Conservation (phyloP, 2,113 vertebrate genomes). For the Sylvietta virens region DNA sequence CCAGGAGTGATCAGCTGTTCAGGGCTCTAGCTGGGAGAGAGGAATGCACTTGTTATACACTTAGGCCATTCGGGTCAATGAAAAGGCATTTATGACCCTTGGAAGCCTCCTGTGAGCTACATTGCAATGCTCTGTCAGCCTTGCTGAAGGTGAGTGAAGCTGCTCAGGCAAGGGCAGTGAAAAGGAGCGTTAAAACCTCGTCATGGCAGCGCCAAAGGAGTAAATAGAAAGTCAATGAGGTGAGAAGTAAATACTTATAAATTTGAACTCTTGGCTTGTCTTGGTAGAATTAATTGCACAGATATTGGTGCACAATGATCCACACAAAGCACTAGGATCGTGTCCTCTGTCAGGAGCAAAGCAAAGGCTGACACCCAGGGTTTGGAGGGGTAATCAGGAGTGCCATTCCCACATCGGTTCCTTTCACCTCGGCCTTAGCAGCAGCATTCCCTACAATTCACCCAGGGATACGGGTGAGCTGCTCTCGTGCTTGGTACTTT, state of each 20-base stretch:
- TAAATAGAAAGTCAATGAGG: constrained; percentile 6
- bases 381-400: neutral
- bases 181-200: neutral
- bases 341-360: neutral
- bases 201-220: neutral
- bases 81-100: constrained; percentile 12
- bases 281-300: constrained; percentile 52
- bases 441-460: neutral
- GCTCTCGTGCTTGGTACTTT: neutral
- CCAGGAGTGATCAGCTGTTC: neutral
- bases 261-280: constrained; percentile 11
- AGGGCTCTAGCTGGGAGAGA: neutral
- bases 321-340: neutral
- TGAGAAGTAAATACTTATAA: constrained; percentile 61
- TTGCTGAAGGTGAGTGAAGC: neutral
- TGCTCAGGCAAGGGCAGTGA: neutral
- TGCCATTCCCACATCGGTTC: neutral
- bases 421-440: neutral
- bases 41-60: neutral
- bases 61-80: neutral
- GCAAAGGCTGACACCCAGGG: neutral
- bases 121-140: neutral
- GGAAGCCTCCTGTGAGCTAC: neutral
- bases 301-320: constrained; percentile 32
- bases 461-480: neutral